Evolutionary conservation across 2,888 invertebrate genomes (phyloP), one percentile per base, ranked within the genome.

Genomic region (Schizotus pectinicornis): DNA sequence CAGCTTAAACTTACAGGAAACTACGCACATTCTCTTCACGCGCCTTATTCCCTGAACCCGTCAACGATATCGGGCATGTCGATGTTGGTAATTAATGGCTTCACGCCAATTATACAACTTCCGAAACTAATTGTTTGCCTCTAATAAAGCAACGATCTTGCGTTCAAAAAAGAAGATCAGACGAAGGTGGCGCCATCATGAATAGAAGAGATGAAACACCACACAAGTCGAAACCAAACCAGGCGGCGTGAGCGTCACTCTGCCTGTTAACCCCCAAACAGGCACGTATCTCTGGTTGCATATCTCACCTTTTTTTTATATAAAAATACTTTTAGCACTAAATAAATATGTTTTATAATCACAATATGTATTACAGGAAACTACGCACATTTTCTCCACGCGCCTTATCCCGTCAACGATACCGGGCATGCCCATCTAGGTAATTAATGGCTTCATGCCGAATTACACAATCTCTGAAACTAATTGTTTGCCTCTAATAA

Each of bases 1-100:
- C 46, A 12, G 14, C 46, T 38, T 37, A 32, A 54, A 54, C 46
- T 54, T 54, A 54, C 45, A 48, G 34, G 31, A 22, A 12, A 13
- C 46, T 22, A 5, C 22, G 22, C 22, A n/a, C n/a, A n/a, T n/a
- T n/a, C 37, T 46, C 47, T 37, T 37, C 31, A 47, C 47, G 31
- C 54, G 46, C 46, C 39, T n/a, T 9, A 7, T 37, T 6, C 38
- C 38, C 11, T 37, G 38, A 11, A 8, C 12, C 12, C 39, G 3
- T n/a, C 8, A 13, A 33, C 47, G 47, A 54, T 54, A 37, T 37
- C 46, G 8, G n/a, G 7, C n/a, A 41, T 30, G 7, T 7, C n/a
- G 50, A 51, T 47, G 47, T 2, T 12, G 39, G 39, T 54, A 54
- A 54, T 54, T 54, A 54, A 6, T 35, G n/a, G 47, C 11, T 41